Evolutionary conservation across 2,113 vertebrate genomes (phyloP).

Genomic region (Myrmophylax atrothorax): DNA sequence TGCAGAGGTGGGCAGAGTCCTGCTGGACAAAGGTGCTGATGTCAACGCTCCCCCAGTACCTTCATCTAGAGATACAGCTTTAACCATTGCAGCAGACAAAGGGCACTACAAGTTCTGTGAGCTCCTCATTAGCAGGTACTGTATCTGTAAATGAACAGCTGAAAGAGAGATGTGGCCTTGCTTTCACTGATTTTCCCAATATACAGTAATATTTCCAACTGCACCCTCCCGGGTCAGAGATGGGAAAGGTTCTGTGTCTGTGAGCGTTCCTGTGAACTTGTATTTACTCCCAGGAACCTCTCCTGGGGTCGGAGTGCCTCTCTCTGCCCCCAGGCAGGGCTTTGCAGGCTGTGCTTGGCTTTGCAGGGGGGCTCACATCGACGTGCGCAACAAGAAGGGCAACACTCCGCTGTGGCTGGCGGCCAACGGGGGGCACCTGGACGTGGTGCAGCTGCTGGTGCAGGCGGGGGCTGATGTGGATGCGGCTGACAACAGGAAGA

Average conservation of each 20-base stretch:
- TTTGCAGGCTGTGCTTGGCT: neutral
- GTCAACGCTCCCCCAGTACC: slow-evolving; percentile 98
- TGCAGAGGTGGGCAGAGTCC: slow-evolving; percentile 94
- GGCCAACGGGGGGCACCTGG: slow-evolving; percentile 95
- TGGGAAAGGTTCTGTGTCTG: neutral
- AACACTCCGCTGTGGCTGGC: slow-evolving; percentile 98
- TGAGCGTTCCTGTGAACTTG: rapidly evolving
- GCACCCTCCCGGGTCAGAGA: rapidly evolving
- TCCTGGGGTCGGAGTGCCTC: neutral
- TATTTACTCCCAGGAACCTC: neutral
- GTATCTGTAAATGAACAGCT: neutral
- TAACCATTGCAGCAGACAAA: slow-evolving; percentile 99
- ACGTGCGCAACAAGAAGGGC: slow-evolving; percentile 98
- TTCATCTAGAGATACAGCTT: slow-evolving; percentile 95
- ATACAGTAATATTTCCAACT: rapidly evolving
- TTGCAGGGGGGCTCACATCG: slow-evolving; percentile 94
- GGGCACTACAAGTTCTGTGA: slow-evolving; percentile 99
- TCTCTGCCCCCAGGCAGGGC: neutral
- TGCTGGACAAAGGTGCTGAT: slow-evolving; percentile 97
- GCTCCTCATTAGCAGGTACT: slow-evolving; percentile 96
- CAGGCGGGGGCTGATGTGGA: slow-evolving; percentile 97
- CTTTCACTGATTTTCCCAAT: neutral
- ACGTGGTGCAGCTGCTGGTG: slow-evolving; percentile 95
- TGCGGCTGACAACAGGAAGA: slow-evolving; percentile 98
- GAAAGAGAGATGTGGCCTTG: rapidly evolving